Evolutionary conservation across 2,888 invertebrate species (phyloP).

Genomic region (Calliopum simillimum): DNA sequence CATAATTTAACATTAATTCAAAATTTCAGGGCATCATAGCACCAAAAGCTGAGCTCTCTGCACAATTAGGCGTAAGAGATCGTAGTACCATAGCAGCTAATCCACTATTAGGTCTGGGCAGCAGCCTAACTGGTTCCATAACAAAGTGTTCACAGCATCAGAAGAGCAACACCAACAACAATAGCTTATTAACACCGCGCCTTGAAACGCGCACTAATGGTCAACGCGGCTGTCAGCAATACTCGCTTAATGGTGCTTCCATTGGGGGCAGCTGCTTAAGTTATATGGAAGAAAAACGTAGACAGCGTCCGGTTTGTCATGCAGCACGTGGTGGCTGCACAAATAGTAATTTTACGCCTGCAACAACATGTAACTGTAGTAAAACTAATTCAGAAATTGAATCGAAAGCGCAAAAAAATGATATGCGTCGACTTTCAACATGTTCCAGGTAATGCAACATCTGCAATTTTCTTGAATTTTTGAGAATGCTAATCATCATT

Average conservation of each 20-base stretch:
- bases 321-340: neutral
- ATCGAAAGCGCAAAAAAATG: constrained; percentile 29
- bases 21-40: constrained; percentile 59
- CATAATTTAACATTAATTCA: no score
- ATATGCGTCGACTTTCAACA: constrained; percentile 50
- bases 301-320: constrained; percentile 15
- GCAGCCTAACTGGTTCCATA: neutral
- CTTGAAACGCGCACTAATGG: neutral
- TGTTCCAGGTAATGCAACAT: constrained; percentile 48
- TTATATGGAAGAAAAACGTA: constrained; percentile 21
- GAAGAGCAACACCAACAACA: neutral
- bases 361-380: no score
- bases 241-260: neutral
- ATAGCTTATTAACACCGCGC: neutral
- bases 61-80: constrained; percentile 52
- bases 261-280: neutral
- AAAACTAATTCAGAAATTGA: constrained; percentile 20
- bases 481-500: no score
- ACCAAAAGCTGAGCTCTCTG: constrained; percentile 63
- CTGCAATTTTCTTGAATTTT: neutral
- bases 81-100: constrained; percentile 40
- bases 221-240: constrained; percentile 12
- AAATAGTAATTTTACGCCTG: neutral
- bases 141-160: constrained; percentile 6
- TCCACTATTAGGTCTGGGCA: neutral